phyloP scores from a whole-genome alignment of 2,888 invertebrate species.

The Sisyra terminalis region DNA sequence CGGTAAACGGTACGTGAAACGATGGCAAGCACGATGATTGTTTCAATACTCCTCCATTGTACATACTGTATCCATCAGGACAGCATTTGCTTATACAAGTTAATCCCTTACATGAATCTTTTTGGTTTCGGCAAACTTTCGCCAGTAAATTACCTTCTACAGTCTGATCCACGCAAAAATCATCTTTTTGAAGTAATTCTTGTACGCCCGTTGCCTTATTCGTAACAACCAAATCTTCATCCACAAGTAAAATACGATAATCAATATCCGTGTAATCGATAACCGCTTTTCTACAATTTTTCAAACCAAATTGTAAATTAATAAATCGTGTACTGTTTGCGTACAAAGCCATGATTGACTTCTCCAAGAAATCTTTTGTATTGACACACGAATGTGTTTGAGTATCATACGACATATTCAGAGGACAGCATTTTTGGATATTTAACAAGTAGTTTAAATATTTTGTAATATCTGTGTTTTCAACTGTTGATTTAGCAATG shows the following conservation, averaged over 20 bases:
- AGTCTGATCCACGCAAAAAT: conserved; percentile 4
- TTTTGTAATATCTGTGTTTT: not conserved
- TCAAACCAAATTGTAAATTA: conserved; percentile 8
- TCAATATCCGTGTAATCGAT: not conserved
- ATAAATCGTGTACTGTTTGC: conserved; percentile 10
- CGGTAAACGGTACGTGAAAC: too few relatives aligned
- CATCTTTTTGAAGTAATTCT: not conserved
- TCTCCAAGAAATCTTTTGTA: conserved; percentile 4
- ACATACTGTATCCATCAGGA: conserved; percentile 9
- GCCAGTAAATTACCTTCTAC: conserved; percentile 1
- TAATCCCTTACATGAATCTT: not conserved
- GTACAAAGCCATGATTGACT: conserved; percentile 6
- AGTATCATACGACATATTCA: conserved; percentile 15
- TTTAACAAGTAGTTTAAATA: conserved; percentile 8
- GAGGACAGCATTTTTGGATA: conserved; percentile 20
- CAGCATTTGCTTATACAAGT: conserved; percentile 12
- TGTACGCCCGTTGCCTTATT: conserved; percentile 3
- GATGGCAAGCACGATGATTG: too few relatives aligned
- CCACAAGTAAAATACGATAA: not conserved
- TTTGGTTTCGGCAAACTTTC: conserved; percentile 2
- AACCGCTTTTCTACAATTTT: not conserved
- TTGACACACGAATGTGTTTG: conserved; percentile 15
- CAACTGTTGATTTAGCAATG: not conserved
- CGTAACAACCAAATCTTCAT: conserved; percentile 7
- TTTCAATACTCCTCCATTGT: too few relatives aligned